phyloP scores from a whole-genome alignment of 1,140 invertebrate species.

The Bombus picipes region DNA sequence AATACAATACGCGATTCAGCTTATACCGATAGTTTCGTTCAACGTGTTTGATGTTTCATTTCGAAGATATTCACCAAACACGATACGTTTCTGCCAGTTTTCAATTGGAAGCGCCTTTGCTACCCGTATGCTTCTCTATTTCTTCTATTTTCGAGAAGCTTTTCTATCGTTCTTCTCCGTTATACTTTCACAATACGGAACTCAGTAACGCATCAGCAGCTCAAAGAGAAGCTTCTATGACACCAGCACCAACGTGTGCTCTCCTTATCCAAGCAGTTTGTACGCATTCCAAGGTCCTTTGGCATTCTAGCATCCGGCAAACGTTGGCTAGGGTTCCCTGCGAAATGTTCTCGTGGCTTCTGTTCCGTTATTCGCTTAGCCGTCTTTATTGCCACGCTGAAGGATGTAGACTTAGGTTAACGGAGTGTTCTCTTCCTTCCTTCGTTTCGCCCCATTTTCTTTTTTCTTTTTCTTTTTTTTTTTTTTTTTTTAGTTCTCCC shows the following conservation, averaged over 20 bases:
- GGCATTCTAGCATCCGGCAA: neutral
- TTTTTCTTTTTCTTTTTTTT: neutral
- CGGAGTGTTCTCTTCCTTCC: constrained; percentile 49
- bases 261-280: neutral
- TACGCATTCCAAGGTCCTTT: neutral
- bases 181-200: neutral
- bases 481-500: neutral
- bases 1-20: too few relatives aligned
- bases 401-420: constrained; percentile 62
- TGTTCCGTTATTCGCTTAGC: constrained; percentile 27
- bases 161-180: neutral
- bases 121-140: too few relatives aligned
- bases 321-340: neutral
- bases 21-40: too few relatives aligned
- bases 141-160: neutral
- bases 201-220: neutral
- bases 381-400: constrained; percentile 59
- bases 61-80: too few relatives aligned
- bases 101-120: too few relatives aligned
- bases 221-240: neutral
- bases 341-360: too few relatives aligned
- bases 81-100: too few relatives aligned
- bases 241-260: neutral
- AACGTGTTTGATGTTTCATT: too few relatives aligned
- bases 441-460: constrained; percentile 11